phyloP scores from a whole-genome alignment of 2,797 vertebrate genomes.

The Garrulus glandarius region DNA sequence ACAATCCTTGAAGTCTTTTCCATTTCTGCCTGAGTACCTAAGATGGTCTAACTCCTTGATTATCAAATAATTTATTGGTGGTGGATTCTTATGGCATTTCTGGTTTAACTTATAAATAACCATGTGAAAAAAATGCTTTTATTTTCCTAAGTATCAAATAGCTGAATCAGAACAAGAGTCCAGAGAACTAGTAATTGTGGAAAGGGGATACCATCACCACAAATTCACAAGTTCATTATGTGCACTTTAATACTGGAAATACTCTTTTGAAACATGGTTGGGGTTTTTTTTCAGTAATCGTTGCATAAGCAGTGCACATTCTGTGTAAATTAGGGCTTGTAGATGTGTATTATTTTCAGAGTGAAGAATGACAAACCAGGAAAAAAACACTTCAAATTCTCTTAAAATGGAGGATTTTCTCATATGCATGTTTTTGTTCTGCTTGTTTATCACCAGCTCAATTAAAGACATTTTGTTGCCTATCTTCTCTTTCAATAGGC shows the following conservation, averaged over 20 bases:
- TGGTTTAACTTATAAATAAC: neutral
- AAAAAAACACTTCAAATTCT: neutral
- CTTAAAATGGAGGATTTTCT: neutral
- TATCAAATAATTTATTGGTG: neutral
- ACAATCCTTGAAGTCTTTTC: neutral
- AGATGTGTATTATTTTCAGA: neutral
- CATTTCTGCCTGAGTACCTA: neutral
- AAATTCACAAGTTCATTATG: neutral
- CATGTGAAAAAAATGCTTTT: neutral
- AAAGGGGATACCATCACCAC: neutral
- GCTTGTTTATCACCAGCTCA: neutral
- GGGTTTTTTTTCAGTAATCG: neutral
- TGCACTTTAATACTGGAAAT: neutral
- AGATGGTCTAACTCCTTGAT: neutral
- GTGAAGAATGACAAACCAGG: neutral
- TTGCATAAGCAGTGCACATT: neutral
- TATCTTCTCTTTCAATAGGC: neutral
- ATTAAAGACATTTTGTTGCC: neutral
- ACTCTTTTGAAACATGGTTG: neutral
- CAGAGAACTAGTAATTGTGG: neutral
- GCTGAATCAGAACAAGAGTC: neutral
- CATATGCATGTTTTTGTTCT: neutral
- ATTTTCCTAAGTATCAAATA: neutral
- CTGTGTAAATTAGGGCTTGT: neutral
- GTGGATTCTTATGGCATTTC: neutral